phyloP scores from a whole-genome alignment of 2,888 invertebrate genomes.

The Dicycla oo region DNA sequence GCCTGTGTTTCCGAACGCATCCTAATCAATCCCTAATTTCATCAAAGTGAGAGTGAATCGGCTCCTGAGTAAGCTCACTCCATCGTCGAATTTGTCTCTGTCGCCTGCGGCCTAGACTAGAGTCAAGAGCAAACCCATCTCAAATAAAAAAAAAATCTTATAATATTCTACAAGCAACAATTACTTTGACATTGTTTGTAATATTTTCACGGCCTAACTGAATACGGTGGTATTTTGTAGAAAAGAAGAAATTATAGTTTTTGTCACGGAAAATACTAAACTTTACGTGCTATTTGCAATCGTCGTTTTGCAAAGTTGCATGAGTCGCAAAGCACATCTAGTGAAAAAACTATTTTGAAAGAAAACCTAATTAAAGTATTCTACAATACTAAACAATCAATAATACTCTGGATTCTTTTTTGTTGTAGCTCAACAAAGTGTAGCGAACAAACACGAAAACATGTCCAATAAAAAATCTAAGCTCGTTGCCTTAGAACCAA shows the following conservation, averaged over 20 bases:
- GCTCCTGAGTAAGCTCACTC: no score
- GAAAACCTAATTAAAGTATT: not conserved
- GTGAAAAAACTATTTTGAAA: not conserved
- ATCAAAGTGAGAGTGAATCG: no score
- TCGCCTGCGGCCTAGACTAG: no score
- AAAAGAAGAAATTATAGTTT: not conserved
- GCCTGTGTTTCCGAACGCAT: no score
- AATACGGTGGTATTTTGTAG: not conserved
- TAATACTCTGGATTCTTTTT: constrained; percentile 1
- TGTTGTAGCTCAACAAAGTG: constrained; percentile 21
- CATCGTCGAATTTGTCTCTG: no score
- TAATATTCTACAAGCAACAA: not conserved
- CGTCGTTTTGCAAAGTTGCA: not conserved
- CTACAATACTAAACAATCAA: constrained; percentile 19
- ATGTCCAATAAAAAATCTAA: constrained; percentile 34
- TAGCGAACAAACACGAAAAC: constrained; percentile 27
- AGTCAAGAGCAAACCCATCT: no score
- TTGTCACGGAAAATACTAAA: not conserved
- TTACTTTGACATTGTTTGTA: not conserved
- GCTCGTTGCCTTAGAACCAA: constrained; percentile 42
- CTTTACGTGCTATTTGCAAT: not conserved
- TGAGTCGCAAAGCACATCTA: constrained; percentile 17
- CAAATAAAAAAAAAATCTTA: no score
- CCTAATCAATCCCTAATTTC: no score
- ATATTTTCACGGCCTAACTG: not conserved